Percentiles rank a stretch among this genome's conserved stretches.
phyloP scores from a whole-genome alignment of 2,797 vertebrate species.

The Poecile montanus region DNA sequence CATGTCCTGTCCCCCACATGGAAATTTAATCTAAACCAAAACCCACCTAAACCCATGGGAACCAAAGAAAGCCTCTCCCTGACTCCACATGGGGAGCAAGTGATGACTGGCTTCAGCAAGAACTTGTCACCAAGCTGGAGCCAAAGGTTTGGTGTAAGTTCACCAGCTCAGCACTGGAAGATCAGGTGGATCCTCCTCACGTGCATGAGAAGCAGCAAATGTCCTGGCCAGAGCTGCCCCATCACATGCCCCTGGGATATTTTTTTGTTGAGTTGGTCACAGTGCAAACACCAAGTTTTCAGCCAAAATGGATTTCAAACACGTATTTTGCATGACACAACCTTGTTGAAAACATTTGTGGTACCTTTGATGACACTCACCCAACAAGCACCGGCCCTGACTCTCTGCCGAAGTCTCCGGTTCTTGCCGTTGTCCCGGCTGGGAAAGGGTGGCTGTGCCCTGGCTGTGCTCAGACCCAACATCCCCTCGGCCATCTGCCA shows the following conservation, averaged over 20 bases:
- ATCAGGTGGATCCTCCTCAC: background rate
- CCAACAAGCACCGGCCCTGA: background rate
- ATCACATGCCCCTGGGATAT: fast-evolving
- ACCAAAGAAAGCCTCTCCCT: background rate
- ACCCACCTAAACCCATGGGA: background rate
- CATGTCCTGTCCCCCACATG: fast-evolving
- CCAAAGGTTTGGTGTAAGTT: background rate
- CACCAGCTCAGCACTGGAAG: background rate
- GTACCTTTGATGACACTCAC: background rate
- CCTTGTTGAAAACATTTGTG: background rate
- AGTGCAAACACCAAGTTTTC: background rate
- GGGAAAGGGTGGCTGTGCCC: background rate
- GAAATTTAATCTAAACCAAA: background rate
- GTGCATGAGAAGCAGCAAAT: fast-evolving
- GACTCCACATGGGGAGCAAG: background rate
- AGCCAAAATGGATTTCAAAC: background rate
- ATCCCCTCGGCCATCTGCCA: background rate
- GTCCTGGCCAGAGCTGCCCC: background rate
- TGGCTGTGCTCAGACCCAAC: background rate
- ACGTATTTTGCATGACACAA: background rate
- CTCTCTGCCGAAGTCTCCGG: fast-evolving
- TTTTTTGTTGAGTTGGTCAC: background rate
- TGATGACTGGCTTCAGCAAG: background rate
- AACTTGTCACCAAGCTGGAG: background rate
- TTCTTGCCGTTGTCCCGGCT: fast-evolving